phyloP scores from a whole-genome alignment of 2,113 vertebrate species.

The Micromys minutus region DNA sequence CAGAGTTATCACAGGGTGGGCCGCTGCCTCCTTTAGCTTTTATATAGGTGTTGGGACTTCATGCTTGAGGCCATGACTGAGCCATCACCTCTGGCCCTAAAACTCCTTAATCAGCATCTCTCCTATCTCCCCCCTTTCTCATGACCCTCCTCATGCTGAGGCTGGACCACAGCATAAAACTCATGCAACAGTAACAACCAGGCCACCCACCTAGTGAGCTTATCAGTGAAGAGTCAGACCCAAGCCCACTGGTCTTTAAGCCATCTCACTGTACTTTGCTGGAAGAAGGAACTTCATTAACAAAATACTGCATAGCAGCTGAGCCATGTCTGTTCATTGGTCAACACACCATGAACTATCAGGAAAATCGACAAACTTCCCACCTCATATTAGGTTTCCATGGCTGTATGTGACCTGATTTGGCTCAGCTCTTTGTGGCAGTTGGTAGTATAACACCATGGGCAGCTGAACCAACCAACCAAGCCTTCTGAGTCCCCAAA shows the following conservation, averaged over 20 bases:
- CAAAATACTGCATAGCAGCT: neutral
- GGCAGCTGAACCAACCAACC: neutral
- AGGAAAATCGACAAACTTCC: conserved; percentile 42
- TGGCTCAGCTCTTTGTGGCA: conserved; percentile 40
- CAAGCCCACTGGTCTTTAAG: neutral
- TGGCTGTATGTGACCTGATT: conserved; percentile 1
- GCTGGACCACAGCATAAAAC: neutral
- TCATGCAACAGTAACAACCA: neutral
- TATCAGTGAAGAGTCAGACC: neutral
- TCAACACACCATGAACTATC: conserved; percentile 19
- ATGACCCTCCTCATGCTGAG: too few species aligned
- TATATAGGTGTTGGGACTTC: neutral
- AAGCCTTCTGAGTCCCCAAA: neutral
- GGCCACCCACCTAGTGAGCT: neutral
- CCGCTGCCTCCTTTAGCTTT: neutral
- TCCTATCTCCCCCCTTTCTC: too few species aligned
- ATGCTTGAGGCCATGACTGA: neutral
- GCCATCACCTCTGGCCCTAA: neutral
- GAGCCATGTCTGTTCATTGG: neutral
- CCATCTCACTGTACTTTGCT: neutral
- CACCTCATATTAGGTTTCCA: conserved; percentile 16
- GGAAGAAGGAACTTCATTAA: neutral
- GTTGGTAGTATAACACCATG: neutral
- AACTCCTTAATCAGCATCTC: neutral
- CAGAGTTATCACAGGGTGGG: neutral